Conservation (phyloP, 2,113 vertebrate species). For the Thinocorus orbignyianus region DNA sequence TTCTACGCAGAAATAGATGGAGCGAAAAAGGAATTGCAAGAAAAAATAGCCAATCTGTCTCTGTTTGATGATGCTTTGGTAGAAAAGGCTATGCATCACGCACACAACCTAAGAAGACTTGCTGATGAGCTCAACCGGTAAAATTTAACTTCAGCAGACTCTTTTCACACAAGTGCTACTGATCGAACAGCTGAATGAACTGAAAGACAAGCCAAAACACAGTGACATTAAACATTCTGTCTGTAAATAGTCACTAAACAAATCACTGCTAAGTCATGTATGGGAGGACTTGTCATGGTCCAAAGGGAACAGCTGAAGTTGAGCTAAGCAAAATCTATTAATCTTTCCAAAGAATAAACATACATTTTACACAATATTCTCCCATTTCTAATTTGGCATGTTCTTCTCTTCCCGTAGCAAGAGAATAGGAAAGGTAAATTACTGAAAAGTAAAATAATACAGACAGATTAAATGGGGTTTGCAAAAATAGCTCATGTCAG, state of each 20-base stretch:
- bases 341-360: not conserved
- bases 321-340: not conserved
- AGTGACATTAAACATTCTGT: not conserved
- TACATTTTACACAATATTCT: not conserved
- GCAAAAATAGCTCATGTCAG: not conserved
- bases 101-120: conserved; percentile 79
- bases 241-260: not conserved
- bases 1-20: conserved; percentile 93
- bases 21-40: conserved; percentile 79
- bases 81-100: conserved; percentile 81
- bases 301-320: not conserved
- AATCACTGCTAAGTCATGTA: not conserved
- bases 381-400: not conserved
- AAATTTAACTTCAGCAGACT: conserved; percentile 22
- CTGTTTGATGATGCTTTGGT: conserved; percentile 83
- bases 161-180: not conserved
- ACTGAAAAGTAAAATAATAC: not conserved
- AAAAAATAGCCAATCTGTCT: conserved; percentile 83
- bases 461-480: not conserved
- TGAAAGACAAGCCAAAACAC: not conserved
- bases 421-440: not conserved
- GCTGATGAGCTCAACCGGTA: conserved; percentile 85
- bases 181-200: not conserved
- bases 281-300: not conserved
- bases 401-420: not conserved